Conservation (phyloP, 2,113 vertebrate species). For the Scalopus aquaticus region DNA sequence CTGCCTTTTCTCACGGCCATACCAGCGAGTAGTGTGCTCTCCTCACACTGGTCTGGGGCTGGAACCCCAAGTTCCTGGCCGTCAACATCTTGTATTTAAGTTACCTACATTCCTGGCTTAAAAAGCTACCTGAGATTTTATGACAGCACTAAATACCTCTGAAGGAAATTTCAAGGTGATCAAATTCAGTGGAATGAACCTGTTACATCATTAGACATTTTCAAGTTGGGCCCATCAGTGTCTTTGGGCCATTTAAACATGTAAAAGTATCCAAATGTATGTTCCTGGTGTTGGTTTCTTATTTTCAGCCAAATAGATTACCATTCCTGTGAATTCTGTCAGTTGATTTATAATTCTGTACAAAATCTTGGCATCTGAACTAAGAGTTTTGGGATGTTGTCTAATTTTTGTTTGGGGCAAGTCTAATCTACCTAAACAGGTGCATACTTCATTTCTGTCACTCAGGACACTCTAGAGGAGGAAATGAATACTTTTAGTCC, state of each 20-base stretch:
- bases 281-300: background rate
- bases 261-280: background rate
- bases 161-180: background rate
- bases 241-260: background rate
- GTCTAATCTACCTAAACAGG: background rate
- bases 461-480: background rate
- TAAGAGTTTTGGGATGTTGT: background rate
- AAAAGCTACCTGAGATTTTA: background rate
- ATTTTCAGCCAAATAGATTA: background rate
- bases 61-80: no score
- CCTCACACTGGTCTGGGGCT: background rate
- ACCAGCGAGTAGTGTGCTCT: background rate
- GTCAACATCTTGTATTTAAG: background rate
- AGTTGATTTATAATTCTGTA: background rate
- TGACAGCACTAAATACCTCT: background rate
- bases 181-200: background rate
- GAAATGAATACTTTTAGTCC: background rate
- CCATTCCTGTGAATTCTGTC: background rate
- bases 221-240: background rate
- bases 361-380: no score
- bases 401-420: background rate
- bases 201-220: background rate
- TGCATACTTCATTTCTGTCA: background rate
- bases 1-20: background rate
- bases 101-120: background rate